Percentiles rank a stretch among this genome's conserved stretches.
These are phyloP conservation scores for Enteromius viviparus DNA, from an alignment of 2,797 vertebrate genomes.

Conservation along the genomic window DNA sequence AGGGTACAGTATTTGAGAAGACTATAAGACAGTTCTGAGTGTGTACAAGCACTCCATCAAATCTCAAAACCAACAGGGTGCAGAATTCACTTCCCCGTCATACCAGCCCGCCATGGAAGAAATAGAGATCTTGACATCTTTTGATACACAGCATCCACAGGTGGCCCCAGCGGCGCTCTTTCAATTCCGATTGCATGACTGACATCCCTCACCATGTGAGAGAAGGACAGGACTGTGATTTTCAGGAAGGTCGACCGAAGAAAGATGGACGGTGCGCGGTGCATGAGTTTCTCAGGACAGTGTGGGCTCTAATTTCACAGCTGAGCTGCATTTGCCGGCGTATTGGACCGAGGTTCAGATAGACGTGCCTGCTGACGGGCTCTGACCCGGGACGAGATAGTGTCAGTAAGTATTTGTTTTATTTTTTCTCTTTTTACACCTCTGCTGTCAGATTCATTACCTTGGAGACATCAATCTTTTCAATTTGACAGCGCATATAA, in stretches of 20 bases:
- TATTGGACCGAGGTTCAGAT: conserved; percentile 66
- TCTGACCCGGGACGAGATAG: conserved; percentile 60
- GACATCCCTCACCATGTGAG: conserved; percentile 70
- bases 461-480: conserved; percentile 63
- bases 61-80: conserved; percentile 69
- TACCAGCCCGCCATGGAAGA: conserved; percentile 67
- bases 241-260: conserved; percentile 69
- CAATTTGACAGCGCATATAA: conserved; percentile 66
- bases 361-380: conserved; percentile 60
- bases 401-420: conserved; percentile 45
- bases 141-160: conserved; percentile 74
- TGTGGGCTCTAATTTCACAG: conserved; percentile 77
- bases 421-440: conserved; percentile 57
- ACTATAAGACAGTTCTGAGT: conserved; percentile 9
- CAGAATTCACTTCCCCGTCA: conserved; percentile 66
- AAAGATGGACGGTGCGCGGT: conserved; percentile 60
- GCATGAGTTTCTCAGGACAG: conserved; percentile 67
- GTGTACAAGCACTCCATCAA: conserved; percentile 65
- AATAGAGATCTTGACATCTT: conserved; percentile 74
- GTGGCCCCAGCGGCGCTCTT: conserved; percentile 70
- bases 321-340: conserved; percentile 65
- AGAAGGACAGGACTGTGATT: conserved; percentile 65
- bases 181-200: conserved; percentile 69
- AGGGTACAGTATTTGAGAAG: conserved; percentile 8
- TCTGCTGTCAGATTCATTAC: conserved; percentile 56